These are phyloP conservation scores for Apamea anceps DNA, from an alignment of 2,888 invertebrate genomes.

Conservation along the genomic window DNA sequence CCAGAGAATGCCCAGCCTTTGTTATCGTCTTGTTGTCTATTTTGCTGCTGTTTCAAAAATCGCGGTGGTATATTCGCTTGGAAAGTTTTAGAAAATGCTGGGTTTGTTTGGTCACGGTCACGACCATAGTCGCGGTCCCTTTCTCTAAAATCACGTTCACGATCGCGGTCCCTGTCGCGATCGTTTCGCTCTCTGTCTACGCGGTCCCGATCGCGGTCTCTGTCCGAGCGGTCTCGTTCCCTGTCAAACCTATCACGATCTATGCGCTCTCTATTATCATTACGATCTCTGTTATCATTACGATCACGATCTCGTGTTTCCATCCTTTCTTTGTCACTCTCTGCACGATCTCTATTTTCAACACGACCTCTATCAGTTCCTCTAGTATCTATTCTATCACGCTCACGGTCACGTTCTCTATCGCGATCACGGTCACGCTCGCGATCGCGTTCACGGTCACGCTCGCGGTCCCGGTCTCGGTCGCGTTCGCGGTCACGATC, in stretches of 20 bases:
- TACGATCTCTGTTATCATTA: slow-evolving; percentile 75
- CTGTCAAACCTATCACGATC: slow-evolving; percentile 73
- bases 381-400: slow-evolving; percentile 67
- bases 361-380: slow-evolving; percentile 68
- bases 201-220: slow-evolving; percentile 77
- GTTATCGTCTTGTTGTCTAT: slow-evolving; percentile 86
- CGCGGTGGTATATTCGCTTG: slow-evolving; percentile 96
- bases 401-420: slow-evolving; percentile 77
- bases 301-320: slow-evolving; percentile 75
- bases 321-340: slow-evolving; percentile 63
- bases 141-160: slow-evolving; percentile 79
- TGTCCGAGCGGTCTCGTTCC: slow-evolving; percentile 73
- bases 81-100: slow-evolving; percentile 93
- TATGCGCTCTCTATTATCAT: slow-evolving; percentile 73
- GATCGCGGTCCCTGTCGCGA: slow-evolving; percentile 77
- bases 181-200: slow-evolving; percentile 70
- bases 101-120: slow-evolving; percentile 89
- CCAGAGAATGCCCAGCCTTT: slow-evolving; percentile 86
- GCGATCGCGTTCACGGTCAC: slow-evolving; percentile 82
- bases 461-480: slow-evolving; percentile 70
- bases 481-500: slow-evolving; percentile 63
- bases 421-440: slow-evolving; percentile 80
- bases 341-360: slow-evolving; percentile 70
- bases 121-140: slow-evolving; percentile 81
- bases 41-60: slow-evolving; percentile 94